phyloP scores from a whole-genome alignment of 2,113 vertebrate genomes.

The Mus spicilegus region DNA sequence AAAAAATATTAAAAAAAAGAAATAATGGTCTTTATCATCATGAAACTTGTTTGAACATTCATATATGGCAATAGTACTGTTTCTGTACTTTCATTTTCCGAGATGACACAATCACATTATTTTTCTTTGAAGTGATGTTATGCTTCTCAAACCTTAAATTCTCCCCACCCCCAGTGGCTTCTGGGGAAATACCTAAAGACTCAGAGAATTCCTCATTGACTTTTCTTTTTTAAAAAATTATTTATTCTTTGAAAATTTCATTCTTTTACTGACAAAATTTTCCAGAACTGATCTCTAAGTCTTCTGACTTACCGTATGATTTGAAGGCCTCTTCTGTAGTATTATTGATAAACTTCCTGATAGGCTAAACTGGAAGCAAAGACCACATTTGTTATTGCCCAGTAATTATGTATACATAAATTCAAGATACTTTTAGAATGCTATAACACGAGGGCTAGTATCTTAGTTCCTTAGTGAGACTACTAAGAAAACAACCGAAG shows the following conservation, averaged over 20 bases:
- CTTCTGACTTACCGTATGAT: slow-evolving; percentile 56
- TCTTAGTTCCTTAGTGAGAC: not conserved
- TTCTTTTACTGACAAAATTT: not conserved
- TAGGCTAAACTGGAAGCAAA: slow-evolving; percentile 62
- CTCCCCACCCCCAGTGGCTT: not conserved
- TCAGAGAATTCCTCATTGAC: not conserved
- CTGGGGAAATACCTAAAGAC: no score
- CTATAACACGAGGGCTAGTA: not conserved
- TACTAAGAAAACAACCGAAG: not conserved
- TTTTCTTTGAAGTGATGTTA: not conserved
- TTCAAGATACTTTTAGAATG: not conserved
- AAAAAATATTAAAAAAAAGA: no score
- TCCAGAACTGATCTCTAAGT: not conserved
- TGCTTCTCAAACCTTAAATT: not conserved
- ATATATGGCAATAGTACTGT: not conserved
- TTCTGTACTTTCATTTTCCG: not conserved
- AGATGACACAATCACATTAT: not conserved
- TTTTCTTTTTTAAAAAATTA: not conserved
- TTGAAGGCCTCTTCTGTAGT: not conserved
- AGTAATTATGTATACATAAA: not conserved
- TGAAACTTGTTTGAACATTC: not conserved
- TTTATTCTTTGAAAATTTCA: not conserved
- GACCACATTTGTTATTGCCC: slow-evolving; percentile 22
- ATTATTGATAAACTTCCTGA: slow-evolving; percentile 31
- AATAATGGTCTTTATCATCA: not conserved